phyloP scores from a whole-genome alignment of 2,113 vertebrate genomes.

The Campylorhamphus procurvoides region DNA sequence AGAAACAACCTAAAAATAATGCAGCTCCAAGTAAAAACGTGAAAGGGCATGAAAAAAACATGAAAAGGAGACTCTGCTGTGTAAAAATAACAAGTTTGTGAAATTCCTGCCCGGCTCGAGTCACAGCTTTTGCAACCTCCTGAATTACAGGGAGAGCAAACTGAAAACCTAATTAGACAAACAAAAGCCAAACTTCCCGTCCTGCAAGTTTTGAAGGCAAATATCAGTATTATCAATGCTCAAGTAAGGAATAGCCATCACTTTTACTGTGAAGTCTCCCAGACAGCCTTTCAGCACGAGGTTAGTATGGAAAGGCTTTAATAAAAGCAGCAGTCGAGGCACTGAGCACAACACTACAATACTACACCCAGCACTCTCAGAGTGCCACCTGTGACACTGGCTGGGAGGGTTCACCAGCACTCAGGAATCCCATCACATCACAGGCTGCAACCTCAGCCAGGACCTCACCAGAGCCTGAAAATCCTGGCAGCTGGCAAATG shows the following conservation, averaged over 20 bases:
- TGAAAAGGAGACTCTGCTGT: background rate
- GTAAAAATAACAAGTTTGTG: background rate
- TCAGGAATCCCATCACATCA: background rate
- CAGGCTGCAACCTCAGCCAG: background rate
- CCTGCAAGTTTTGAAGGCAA: background rate
- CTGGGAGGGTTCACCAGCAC: background rate
- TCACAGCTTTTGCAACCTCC: background rate
- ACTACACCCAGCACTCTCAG: background rate
- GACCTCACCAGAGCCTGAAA: background rate
- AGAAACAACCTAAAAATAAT: background rate
- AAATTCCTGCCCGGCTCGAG: background rate
- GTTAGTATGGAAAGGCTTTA: background rate
- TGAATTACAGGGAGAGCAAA: constrained; percentile 12
- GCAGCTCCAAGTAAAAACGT: background rate
- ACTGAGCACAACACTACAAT: background rate
- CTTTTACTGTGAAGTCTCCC: background rate
- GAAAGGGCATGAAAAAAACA: background rate
- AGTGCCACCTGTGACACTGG: background rate
- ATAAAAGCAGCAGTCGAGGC: background rate
- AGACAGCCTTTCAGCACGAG: rapidly evolving
- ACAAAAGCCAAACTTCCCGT: constrained; percentile 29
- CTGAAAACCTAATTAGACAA: background rate
- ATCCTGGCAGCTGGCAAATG: background rate
- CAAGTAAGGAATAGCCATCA: background rate
- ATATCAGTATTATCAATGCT: background rate